Percentiles rank a stretch among this genome's conserved stretches.
Evolutionary conservation across 2,113 vertebrate genomes (phyloP).

Genomic region (Etheostoma cragini): DNA sequence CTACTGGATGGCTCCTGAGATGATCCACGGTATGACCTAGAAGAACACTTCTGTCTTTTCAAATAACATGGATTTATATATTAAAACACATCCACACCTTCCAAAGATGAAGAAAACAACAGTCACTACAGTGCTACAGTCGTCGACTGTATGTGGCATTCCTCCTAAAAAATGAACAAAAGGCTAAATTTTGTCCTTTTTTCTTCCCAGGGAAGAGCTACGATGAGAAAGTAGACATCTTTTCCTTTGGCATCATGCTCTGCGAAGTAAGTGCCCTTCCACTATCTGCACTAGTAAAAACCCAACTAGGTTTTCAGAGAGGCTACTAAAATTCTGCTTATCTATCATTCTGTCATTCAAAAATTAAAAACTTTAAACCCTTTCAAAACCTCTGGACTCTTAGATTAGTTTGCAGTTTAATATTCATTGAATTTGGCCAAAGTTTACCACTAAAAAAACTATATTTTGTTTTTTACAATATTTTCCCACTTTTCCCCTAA

Average conservation of each 20-base stretch:
- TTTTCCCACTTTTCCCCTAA: not conserved
- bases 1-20: constrained; percentile 99
- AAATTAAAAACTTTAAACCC: not conserved
- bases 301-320: not conserved
- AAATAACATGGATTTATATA: not conserved
- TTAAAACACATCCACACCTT: not conserved
- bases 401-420: not conserved
- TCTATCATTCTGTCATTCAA: no score
- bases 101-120: not conserved
- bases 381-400: not conserved
- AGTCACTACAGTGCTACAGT: not conserved
- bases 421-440: not conserved
- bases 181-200: constrained; percentile 8
- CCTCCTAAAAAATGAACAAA: not conserved
- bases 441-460: not conserved
- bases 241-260: constrained; percentile 98
- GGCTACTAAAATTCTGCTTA: no score
- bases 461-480: not conserved
- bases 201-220: constrained; percentile 90
- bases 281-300: constrained; percentile 9
- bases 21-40: constrained; percentile 93
- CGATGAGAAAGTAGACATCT: constrained; percentile 97
- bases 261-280: constrained; percentile 89
- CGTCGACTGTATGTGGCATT: not conserved
- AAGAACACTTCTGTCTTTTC: not conserved